Percentiles rank a stretch among this genome's conserved stretches.
Conservation (phyloP, 2,888 invertebrate species). For the Callimorpha dominula region DNA sequence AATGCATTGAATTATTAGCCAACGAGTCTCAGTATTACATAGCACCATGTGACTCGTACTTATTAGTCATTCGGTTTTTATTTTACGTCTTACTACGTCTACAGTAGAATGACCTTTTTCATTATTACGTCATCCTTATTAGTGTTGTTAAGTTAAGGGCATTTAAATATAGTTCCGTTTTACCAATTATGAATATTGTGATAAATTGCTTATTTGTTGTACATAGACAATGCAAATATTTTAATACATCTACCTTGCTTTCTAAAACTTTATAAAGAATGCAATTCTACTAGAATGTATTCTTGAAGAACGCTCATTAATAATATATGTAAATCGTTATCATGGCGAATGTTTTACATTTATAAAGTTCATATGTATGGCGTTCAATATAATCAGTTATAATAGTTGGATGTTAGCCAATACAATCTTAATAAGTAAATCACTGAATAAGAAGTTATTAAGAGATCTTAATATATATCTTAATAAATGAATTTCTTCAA, state of each 20-base stretch:
- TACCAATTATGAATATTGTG: neutral
- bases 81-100: constrained; percentile 1
- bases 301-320: no score
- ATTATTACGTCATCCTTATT: neutral
- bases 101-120: constrained; percentile 4
- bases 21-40: neutral
- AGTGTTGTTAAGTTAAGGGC: neutral
- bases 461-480: no score
- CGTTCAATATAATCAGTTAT: no score
- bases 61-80: constrained; percentile 1
- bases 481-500: no score
- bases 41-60: neutral
- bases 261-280: no score
- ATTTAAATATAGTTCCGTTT: neutral
- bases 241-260: no score
- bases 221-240: no score
- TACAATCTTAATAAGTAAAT: neutral
- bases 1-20: constrained; percentile 21
- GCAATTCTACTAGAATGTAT: no score
- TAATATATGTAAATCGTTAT: no score
- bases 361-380: no score
- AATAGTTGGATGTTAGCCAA: no score
- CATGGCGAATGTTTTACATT: no score
- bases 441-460: neutral
- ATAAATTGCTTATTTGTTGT: neutral